A percentile compares a stretch with the other conserved stretches of the same genome.
phyloP scores from a whole-genome alignment of 2,113 vertebrate species.

The Gambusia holbrooki region DNA sequence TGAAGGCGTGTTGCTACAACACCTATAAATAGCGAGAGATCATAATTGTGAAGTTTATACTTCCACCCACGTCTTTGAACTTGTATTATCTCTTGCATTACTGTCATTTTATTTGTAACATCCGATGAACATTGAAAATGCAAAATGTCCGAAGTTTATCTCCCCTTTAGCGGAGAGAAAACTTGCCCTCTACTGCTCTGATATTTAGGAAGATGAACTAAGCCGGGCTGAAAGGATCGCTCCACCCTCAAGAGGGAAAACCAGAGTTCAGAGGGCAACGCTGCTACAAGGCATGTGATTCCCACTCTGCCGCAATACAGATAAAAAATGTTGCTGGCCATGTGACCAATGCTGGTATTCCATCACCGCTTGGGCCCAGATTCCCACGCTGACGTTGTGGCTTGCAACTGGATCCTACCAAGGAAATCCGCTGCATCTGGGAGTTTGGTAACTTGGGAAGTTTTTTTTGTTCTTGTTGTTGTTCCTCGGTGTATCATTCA shows the following conservation, averaged over 20 bases:
- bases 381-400: constrained; percentile 47
- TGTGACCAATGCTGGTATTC: constrained; percentile 27
- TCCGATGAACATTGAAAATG: too few species aligned
- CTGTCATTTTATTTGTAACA: too few species aligned
- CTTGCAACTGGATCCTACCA: background rate
- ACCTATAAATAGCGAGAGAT: too few species aligned
- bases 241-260: constrained; percentile 12
- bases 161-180: too few species aligned
- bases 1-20: too few species aligned
- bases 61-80: too few species aligned
- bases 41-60: too few species aligned
- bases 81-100: too few species aligned
- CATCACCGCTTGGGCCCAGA: background rate
- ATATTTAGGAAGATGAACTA: background rate
- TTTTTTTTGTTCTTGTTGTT: constrained; percentile 16
- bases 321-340: constrained; percentile 2
- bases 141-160: too few species aligned
- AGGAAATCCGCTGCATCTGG: background rate
- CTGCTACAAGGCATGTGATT: constrained; percentile 32
- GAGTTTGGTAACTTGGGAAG: constrained; percentile 49
- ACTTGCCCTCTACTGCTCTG: too few species aligned
- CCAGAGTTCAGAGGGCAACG: constrained; percentile 5
- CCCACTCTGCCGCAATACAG: background rate
- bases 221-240: background rate
- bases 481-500: background rate